Base-by-base conservation (phyloP, 2,797 vertebrate species). In the Neosalanx taihuensis region DNA sequence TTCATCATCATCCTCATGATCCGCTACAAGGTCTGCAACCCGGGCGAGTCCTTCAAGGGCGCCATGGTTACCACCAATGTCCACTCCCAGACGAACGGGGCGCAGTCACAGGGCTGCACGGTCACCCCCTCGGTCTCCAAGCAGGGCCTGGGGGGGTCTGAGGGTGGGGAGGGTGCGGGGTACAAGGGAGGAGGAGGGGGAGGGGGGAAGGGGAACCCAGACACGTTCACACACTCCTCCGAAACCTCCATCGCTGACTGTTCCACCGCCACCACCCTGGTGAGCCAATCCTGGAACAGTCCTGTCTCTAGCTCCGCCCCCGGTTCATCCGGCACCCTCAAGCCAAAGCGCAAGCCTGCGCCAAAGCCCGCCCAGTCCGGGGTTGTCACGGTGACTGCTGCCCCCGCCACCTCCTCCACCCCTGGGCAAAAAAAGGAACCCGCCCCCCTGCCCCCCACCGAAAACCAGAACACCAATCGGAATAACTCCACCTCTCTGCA, bases 1-100 rank as follows among this genome's bases (percentile, higher is more conserved):
- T 99, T 99, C 92, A 99, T 99, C 90, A 96, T 99, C 85, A 99
- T 99, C 88, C 94, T 99, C 72, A 99, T 99, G 97, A 99, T 99
- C 84, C 94, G 97, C 29, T 99, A 99, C 90, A 99, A 97, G 88
- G 97, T 98, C 82, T 99, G 97, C 59, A 97, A 97, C 89, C 93
- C 87, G 26, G 93, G 94, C 0, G 94, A 93, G 18, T 91, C 93
- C 0, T 90, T 89, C n/a, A 98, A 98, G 85, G 95, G 93, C 2
- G 91, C 95, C 49, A 85, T 95, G 88, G 94, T 96, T 69, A 96
- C 95, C 93, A 96, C 93, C 90, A 96, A 96, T 2, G 94, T 98
- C 65, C 97, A 98, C 92, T 98, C 97, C 0, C 97, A 99, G 91
- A 98, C 97, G 31, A 98, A 98, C 0, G 96, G 97, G 80, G 93